Conservation (phyloP, 2,113 vertebrate genomes). For the Sinocyclocheilus rhinocerous region DNA sequence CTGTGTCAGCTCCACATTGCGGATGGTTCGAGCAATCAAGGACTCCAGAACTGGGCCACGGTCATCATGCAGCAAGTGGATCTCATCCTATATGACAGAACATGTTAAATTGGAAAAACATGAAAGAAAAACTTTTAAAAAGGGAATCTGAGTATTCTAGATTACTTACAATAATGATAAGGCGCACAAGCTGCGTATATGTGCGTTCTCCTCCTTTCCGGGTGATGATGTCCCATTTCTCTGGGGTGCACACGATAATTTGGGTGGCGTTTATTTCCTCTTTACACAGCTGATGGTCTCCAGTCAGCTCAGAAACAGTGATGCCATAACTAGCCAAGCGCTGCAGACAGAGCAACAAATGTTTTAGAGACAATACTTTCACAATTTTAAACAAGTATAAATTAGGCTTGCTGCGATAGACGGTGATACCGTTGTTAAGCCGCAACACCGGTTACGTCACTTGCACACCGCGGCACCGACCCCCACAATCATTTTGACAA, state of each 20-base stretch:
- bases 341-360: constrained; percentile 64
- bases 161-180: constrained; percentile 90
- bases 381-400: too few relatives aligned
- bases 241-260: constrained; percentile 96
- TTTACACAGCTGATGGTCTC: constrained; percentile 97
- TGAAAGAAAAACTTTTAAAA: neutral
- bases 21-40: constrained; percentile 92
- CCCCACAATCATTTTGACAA: too few relatives aligned
- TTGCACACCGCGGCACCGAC: too few relatives aligned
- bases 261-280: constrained; percentile 98
- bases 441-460: too few relatives aligned
- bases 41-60: constrained; percentile 94
- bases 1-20: constrained; percentile 96
- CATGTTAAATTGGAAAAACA: neutral
- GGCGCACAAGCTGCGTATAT: constrained; percentile 95
- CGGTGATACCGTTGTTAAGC: too few relatives aligned
- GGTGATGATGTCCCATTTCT: constrained; percentile 99
- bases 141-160: neutral
- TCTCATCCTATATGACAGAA: constrained; percentile 83
- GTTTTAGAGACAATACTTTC: neutral
- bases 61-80: constrained; percentile 95
- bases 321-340: constrained; percentile 94
- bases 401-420: neutral
- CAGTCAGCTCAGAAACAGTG: constrained; percentile 92
- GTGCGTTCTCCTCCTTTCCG: constrained; percentile 96